Base-by-base conservation (phyloP, 2,797 vertebrate genomes). In the Meda fulgida region DNA sequence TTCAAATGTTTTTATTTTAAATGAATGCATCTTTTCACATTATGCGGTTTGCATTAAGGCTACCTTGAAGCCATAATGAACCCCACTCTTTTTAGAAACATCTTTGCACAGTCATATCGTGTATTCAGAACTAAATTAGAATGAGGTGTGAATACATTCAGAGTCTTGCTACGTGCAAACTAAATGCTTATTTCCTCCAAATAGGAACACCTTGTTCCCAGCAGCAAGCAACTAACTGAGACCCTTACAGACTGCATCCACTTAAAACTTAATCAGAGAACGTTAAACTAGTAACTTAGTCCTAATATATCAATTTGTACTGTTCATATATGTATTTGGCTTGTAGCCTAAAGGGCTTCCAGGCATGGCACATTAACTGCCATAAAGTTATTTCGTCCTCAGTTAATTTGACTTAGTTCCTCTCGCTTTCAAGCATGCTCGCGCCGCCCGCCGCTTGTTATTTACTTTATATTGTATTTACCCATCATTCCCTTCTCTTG, bases 381-480 rank as follows among this genome's bases (percentile, higher is more conserved):
- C 31, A 43, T 58, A 23, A 55, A 58, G 51, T 71, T 21, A 38
- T 40, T 81, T 46, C 29, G 7, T 75, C 36, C 23, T 60, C 36
- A 29, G 21, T 34, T 66, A 9, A 55, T 72, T 29, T 66, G 9
- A 23, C 3, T 16, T 21, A 19, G 7, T 78, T 65, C 10, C n/a
- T 78, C 36, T 70, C 7, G 38, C 23, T 69, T 38, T 75, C 31
- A 46, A 82, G 58, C 29, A 31, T 43, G 40, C 38, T 36, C 19
- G 1, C 7, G 29, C 2, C 36, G 18, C 43, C 26, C 29, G n/a
- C 55, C 63, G 63, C 48, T 60, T 78, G 21, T 43, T 81, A 67
- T 81, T 75, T 75, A 77, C 36, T 79, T 63, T 71, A 71, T 66
- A 40, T 78, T 0, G 16, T 43, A 71, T 77, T 77, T 79, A 67